phyloP scores from a whole-genome alignment of 2,797 vertebrate species.

The Fundulus diaphanus region DNA sequence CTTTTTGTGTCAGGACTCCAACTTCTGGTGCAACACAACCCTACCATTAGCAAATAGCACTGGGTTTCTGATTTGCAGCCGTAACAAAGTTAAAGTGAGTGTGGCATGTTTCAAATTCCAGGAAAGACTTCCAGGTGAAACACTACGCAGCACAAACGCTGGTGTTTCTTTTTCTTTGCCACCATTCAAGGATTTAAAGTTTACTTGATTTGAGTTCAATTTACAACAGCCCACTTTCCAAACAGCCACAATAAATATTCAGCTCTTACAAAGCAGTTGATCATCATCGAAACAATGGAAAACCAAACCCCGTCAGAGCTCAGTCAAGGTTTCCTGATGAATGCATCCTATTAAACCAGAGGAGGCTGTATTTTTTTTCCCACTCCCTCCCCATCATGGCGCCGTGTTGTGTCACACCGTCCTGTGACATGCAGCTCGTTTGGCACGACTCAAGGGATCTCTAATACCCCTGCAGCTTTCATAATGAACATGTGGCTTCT shows the following conservation, averaged over 20 bases:
- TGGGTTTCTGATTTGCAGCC: background rate
- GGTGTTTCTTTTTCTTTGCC: conserved; percentile 33
- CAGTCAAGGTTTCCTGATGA: conserved; percentile 69
- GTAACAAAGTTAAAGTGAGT: background rate
- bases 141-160: background rate
- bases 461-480: conserved; percentile 83
- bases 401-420: conserved; percentile 71
- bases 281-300: conserved; percentile 51
- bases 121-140: background rate
- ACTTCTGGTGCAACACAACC: background rate
- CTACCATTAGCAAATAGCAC: background rate
- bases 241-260: conserved; percentile 10
- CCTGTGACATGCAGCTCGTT: conserved; percentile 77
- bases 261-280: conserved; percentile 34
- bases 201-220: conserved; percentile 21
- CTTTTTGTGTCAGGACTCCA: background rate
- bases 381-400: conserved; percentile 33
- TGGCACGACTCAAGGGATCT: conserved; percentile 77
- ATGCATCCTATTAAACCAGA: conserved; percentile 68
- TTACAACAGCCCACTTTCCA: conserved; percentile 16
- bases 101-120: background rate
- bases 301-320: conserved; percentile 47
- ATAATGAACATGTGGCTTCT: conserved; percentile 83
- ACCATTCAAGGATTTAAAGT: background rate
- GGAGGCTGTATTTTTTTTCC: conserved; percentile 44